Evolutionary conservation across 2,113 vertebrate genomes (phyloP), one percentile per base, ranked within the genome.

Genomic region (Ictalurus furcatus): DNA sequence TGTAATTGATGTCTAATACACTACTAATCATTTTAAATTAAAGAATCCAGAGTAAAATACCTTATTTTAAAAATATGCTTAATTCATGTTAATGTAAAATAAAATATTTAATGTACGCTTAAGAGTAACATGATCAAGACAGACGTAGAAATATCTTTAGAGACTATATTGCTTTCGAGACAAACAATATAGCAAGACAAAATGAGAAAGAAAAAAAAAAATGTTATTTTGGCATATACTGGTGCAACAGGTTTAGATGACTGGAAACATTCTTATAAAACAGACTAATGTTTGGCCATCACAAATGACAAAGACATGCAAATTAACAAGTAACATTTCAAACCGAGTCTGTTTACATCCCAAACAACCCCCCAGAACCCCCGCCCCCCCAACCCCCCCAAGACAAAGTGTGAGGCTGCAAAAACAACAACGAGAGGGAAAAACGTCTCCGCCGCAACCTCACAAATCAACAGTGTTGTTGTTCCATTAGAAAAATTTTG

Each of bases 71-170:
- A 67, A 91, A 90, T 88, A 88, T 83, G 86, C 82, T 88, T 73
- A 61, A 84, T 65, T 78, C 34, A 84, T 88, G 84, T 85, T 74
- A 87, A 90, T 73, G 92, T 88, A 90, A 84, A 89, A 81, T 87
- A 90, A 90, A 91, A 84, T 69, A 90, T 92, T 92, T 90, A 85
- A 89, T 54, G 87, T 92, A 93, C 19, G 82, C 85, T 90, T 85
- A 74, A 88, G 88, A 78, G 79, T 58, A 93, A 90, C 90, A 28
- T 79, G 85, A 88, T 61, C 78, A 79, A 88, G 54, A 89, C 89
- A 84, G 84, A 90, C 59, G 16, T 65, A 82, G 56, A 88, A 90
- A 90, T 6, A 85, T 76, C 65, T 80, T 86, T 84, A 85, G 58
- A 90, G 52, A 86, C 90, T 90, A 90, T 89, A 92, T 90, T 92